Conservation (phyloP, 2,888 invertebrate genomes). For the Sphecodes monilicornis region DNA sequence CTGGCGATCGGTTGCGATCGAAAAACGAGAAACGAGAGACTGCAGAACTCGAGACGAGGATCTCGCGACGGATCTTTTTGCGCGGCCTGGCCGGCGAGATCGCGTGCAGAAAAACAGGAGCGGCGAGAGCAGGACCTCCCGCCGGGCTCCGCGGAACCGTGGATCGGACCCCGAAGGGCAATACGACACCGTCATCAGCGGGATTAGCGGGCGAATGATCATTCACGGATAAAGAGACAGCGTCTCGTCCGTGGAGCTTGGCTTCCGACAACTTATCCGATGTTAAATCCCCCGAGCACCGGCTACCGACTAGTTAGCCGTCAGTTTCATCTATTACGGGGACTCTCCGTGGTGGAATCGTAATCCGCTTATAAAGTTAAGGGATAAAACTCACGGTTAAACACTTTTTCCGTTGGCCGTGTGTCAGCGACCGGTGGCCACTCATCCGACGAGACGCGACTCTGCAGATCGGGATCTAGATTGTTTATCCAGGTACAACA, state of each 20-base stretch:
- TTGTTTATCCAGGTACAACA: constrained; percentile 51
- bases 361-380: constrained; percentile 29
- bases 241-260: background rate
- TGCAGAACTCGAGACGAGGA: background rate
- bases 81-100: background rate
- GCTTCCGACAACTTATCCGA: constrained; percentile 6
- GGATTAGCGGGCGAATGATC: constrained; percentile 26
- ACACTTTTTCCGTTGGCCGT: constrained; percentile 28
- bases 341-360: background rate
- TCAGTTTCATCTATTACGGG: background rate
- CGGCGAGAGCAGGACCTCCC: background rate
- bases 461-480: constrained; percentile 32
- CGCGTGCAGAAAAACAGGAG: background rate
- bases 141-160: constrained; percentile 18
- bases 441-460: constrained; percentile 41
- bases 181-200: background rate
- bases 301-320: constrained; percentile 8
- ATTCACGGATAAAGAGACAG: constrained; percentile 4
- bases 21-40: background rate
- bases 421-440: constrained; percentile 51
- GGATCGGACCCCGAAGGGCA: constrained; percentile 2
- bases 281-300: background rate
- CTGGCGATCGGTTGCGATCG: background rate
- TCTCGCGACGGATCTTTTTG: background rate
- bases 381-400: constrained; percentile 58